phyloP scores from a whole-genome alignment of 2,113 vertebrate species.

The Pterocles orientalis region DNA sequence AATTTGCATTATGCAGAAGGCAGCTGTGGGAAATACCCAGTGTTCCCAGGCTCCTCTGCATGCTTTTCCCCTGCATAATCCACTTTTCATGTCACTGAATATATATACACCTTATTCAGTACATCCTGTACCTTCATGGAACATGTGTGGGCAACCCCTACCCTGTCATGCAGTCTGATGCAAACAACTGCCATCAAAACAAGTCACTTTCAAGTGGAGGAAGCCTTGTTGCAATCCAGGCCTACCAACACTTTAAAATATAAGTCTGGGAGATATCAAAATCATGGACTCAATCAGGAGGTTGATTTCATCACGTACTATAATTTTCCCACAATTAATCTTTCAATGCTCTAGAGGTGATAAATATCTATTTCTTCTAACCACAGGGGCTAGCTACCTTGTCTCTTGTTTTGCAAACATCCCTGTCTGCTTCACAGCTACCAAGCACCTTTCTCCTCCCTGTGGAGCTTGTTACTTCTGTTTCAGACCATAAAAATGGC shows the following conservation, averaged over 20 bases:
- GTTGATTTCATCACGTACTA: not conserved
- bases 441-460: not conserved
- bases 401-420: not conserved
- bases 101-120: not conserved
- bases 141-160: not conserved
- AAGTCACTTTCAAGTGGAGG: not conserved
- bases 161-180: not conserved
- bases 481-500: not conserved
- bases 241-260: not conserved
- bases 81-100: not conserved
- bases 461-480: not conserved
- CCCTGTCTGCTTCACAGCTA: not conserved
- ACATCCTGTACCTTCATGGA: fast-evolving
- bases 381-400: not conserved
- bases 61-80: not conserved
- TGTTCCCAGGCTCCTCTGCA: not conserved
- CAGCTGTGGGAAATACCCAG: not conserved
- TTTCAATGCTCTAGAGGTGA: not conserved
- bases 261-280: not conserved
- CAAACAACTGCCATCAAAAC: not conserved
- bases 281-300: not conserved
- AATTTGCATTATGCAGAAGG: not conserved
- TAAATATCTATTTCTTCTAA: not conserved
- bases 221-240: not conserved
- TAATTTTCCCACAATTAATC: not conserved